Evolutionary conservation across 1,140 invertebrate genomes (phyloP).

Genomic region (Drosophila insularis): DNA sequence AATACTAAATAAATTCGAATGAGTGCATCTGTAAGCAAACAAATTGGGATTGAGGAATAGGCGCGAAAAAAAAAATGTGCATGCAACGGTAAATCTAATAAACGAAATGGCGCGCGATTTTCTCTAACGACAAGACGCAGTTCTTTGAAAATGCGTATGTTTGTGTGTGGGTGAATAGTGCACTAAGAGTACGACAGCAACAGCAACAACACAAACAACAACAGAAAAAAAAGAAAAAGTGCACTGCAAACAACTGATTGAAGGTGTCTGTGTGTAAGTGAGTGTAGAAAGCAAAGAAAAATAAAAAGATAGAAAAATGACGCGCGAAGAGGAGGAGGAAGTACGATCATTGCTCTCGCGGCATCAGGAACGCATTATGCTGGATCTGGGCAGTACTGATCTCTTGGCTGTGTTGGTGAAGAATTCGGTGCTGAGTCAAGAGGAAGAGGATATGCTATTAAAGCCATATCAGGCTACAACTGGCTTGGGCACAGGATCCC

Average conservation of each 20-base stretch:
- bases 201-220: neutral
- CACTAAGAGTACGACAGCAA: constrained; percentile 12
- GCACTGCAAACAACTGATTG: constrained; percentile 35
- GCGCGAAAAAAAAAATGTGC: neutral
- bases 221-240: constrained; percentile 26
- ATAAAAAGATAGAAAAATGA: constrained; percentile 48
- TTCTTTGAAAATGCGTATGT: constrained; percentile 13
- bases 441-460: constrained; percentile 75
- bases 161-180: constrained; percentile 28
- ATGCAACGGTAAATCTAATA: constrained; percentile 16
- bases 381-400: constrained; percentile 76
- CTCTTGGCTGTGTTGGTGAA: constrained; percentile 77
- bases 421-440: constrained; percentile 75
- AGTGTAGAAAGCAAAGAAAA: neutral
- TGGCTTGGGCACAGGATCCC: constrained; percentile 19
- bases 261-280: constrained; percentile 15
- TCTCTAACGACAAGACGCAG: constrained; percentile 32
- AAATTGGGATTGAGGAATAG: constrained; percentile 31
- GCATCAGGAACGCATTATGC: constrained; percentile 78
- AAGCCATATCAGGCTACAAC: constrained; percentile 54
- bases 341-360: constrained; percentile 76
- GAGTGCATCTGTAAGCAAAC: neutral
- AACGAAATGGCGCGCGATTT: constrained; percentile 58
- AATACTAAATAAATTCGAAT: neutral
- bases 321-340: constrained; percentile 81